phyloP scores from a whole-genome alignment of 1,140 invertebrate genomes.

The Plectus sambesii region DNA sequence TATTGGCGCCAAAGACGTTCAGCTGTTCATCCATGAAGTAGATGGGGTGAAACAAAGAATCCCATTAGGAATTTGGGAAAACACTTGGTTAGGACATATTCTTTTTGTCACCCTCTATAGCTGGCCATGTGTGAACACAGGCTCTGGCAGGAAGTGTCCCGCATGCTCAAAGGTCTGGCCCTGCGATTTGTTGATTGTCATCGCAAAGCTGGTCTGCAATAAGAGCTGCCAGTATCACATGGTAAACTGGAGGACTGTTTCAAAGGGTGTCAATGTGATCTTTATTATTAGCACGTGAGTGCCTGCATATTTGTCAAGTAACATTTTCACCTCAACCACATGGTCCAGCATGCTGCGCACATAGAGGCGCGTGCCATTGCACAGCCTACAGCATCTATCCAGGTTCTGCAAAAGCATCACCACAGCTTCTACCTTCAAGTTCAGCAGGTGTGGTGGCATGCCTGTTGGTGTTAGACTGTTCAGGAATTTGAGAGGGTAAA shows the following conservation, averaged over 20 bases:
- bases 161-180: conserved; percentile 46
- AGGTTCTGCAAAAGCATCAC: conserved; percentile 22
- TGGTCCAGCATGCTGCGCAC: no score
- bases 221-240: conserved; percentile 45
- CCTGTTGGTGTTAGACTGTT: conserved; percentile 6
- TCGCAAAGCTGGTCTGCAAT: conserved; percentile 51
- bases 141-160: conserved; percentile 41
- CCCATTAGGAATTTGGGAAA: no score
- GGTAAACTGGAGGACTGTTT: conserved; percentile 26
- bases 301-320: not conserved
- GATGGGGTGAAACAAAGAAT: no score
- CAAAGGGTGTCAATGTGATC: conserved; percentile 10
- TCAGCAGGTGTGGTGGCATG: conserved; percentile 14
- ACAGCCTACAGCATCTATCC: conserved; percentile 14
- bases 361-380: conserved; percentile 16
- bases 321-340: not conserved
- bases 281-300: conserved; percentile 18
- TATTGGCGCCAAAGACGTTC: no score
- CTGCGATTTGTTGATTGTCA: conserved; percentile 53
- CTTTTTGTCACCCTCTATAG: conserved; percentile 49
- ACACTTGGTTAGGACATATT: no score
- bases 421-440: conserved; percentile 16
- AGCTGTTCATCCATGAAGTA: no score
- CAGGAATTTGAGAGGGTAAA: conserved; percentile 3
- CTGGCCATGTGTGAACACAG: conserved; percentile 45